Evolutionary conservation across 2,113 vertebrate species (phyloP).

Genomic region (Lepus americanus): DNA sequence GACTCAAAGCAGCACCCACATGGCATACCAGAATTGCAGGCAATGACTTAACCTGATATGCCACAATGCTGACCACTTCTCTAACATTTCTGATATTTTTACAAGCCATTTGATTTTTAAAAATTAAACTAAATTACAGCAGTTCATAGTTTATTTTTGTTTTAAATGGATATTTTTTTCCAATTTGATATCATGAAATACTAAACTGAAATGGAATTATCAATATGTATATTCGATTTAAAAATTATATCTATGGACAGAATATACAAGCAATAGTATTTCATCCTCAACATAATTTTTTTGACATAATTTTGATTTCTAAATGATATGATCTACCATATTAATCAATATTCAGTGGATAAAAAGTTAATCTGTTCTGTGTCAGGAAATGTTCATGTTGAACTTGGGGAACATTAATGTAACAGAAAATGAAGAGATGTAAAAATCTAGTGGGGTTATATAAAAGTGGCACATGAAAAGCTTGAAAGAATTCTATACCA

Average conservation of each 20-base stretch:
- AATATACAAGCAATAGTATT: not conserved
- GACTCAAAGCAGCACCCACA: too few relatives aligned
- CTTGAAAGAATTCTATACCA: not conserved
- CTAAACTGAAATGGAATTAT: not conserved
- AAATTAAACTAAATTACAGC: not conserved
- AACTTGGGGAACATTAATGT: not conserved
- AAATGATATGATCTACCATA: not conserved
- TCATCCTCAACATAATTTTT: not conserved
- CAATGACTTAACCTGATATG: too few relatives aligned
- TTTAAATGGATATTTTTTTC: not conserved
- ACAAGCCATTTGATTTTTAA: not conserved
- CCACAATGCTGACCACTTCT: too few relatives aligned
- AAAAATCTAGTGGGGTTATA: not conserved
- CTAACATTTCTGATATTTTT: not conserved
- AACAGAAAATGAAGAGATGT: not conserved
- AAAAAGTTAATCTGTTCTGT: not conserved
- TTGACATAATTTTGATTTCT: not conserved
- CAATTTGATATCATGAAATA: not conserved
- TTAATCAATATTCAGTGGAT: not conserved
- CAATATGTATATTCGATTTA: not conserved
- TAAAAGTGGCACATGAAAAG: not conserved
- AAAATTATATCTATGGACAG: not conserved
- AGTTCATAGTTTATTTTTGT: not conserved
- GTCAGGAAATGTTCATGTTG: not conserved
- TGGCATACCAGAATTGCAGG: too few relatives aligned